phyloP scores from a whole-genome alignment of 2,888 invertebrate species.

The Hydriomena furcata region DNA sequence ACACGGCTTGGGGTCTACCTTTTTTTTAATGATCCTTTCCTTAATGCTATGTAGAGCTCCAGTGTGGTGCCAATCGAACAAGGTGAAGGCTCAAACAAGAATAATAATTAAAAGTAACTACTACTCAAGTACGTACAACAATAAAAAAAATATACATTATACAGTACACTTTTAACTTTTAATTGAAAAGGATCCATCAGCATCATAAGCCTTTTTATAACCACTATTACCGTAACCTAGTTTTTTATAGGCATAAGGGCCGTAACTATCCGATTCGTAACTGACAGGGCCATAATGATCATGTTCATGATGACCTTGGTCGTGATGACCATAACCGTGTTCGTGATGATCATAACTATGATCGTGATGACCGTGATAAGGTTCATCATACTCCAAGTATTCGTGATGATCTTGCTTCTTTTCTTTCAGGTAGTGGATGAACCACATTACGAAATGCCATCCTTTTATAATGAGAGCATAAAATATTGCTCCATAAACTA shows the following conservation, averaged over 20 bases:
- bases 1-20: no score
- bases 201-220: conserved; percentile 59
- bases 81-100: no score
- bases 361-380: conserved; percentile 28
- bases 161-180: no score
- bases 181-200: conserved; percentile 72
- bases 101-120: no score
- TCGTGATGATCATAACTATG: conserved; percentile 33
- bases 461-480: conserved; percentile 61
- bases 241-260: conserved; percentile 36
- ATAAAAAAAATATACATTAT: no score
- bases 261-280: conserved; percentile 21
- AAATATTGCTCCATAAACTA: conserved; percentile 68
- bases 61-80: no score
- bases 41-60: no score
- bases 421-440: conserved; percentile 67
- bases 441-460: conserved; percentile 71
- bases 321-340: conserved; percentile 30
- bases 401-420: conserved; percentile 56
- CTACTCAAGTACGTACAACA: no score
- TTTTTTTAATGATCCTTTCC: no score
- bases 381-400: conserved; percentile 46
- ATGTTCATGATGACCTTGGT: conserved; percentile 4
- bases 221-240: conserved; percentile 33
- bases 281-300: not conserved